These are phyloP conservation scores for Loris lydekkerianus DNA, from an alignment of 2,797 vertebrate genomes.

Conservation along the genomic window DNA sequence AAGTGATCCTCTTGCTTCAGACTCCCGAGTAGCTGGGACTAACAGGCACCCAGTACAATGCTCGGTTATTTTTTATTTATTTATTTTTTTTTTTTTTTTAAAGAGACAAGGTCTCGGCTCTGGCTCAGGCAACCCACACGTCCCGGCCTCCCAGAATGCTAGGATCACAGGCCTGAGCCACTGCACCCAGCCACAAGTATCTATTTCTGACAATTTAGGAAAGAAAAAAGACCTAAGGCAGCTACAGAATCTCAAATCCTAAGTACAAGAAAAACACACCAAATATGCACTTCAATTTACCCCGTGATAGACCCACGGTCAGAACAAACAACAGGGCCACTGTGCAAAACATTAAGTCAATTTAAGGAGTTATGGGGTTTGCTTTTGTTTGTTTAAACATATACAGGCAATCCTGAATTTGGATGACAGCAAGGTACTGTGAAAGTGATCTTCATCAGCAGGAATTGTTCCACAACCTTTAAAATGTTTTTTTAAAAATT, in stretches of 20 bases:
- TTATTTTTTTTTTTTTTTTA: no score
- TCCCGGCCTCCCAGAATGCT: no score
- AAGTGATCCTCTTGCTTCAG: no score
- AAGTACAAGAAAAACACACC: neutral
- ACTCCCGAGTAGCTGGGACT: no score
- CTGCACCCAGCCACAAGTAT: neutral
- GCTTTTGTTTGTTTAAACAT: neutral
- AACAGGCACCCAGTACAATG: no score
- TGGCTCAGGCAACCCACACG: no score
- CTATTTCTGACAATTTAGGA: neutral
- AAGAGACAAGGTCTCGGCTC: no score
- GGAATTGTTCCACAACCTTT: neutral
- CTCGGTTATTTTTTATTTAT: no score
- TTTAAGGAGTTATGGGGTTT: neutral
- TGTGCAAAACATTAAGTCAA: neutral
- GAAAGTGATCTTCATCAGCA: neutral
- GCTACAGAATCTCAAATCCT: neutral
- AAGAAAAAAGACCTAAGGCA: neutral
- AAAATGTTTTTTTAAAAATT: neutral
- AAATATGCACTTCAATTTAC: neutral
- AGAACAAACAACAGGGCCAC: neutral
- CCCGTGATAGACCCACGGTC: neutral
- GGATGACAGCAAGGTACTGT: neutral
- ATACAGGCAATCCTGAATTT: neutral
- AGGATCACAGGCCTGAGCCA: no score